phyloP scores from a whole-genome alignment of 1,140 invertebrate species.

The Penaeus chinensis region DNA sequence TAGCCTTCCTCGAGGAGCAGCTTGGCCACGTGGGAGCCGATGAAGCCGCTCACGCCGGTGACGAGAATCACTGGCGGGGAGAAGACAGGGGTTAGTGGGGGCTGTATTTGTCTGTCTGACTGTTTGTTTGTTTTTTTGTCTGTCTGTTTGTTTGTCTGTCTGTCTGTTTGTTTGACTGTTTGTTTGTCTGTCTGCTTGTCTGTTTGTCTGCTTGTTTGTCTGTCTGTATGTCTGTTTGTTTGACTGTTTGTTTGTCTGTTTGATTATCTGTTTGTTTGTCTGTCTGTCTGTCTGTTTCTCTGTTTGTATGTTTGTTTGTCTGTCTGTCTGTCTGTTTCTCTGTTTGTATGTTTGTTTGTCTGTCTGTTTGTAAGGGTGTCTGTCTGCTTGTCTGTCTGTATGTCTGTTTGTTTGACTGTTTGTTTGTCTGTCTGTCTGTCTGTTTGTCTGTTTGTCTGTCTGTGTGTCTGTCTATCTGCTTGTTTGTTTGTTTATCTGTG shows the following conservation, averaged over 20 bases:
- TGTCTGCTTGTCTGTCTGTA: not conserved
- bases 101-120: not conserved
- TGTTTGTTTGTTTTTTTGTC: not conserved
- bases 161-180: not conserved
- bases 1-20: slow-evolving; percentile 71
- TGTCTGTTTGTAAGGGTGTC: not conserved
- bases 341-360: no score
- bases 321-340: not conserved
- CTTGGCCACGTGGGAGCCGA: slow-evolving; percentile 72
- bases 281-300: not conserved
- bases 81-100: not conserved
- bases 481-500: not conserved
- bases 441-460: slow-evolving; percentile 12
- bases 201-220: not conserved
- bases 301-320: not conserved
- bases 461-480: not conserved
- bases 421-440: not conserved
- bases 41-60: slow-evolving; percentile 74
- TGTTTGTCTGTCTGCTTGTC: not conserved
- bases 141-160: not conserved
- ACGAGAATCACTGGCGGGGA: slow-evolving; percentile 70
- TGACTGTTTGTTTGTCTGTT: not conserved
- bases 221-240: not conserved
- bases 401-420: not conserved
- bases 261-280: not conserved